Percentiles rank a stretch among this genome's conserved stretches.
phyloP scores from a whole-genome alignment of 2,113 vertebrate species.

The Neofelis nebulosa region DNA sequence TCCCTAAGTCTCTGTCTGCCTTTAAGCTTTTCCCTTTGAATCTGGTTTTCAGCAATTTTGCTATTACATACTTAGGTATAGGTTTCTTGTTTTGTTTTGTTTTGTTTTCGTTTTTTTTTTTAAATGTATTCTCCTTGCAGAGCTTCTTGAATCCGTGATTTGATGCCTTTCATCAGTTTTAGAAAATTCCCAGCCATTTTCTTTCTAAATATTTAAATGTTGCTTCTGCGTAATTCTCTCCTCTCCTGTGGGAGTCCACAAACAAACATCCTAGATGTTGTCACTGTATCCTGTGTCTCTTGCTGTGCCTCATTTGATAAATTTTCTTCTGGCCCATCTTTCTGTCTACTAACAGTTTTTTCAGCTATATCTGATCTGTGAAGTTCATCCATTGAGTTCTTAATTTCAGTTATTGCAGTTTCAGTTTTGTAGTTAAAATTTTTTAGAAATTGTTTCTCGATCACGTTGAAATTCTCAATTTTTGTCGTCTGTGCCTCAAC shows the following conservation, averaged over 20 bases:
- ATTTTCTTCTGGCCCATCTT: not conserved
- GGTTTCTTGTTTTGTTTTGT: not conserved
- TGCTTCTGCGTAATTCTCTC: not conserved
- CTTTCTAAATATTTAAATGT: not conserved
- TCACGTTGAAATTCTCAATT: not conserved
- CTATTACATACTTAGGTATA: not conserved
- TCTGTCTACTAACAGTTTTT: not conserved
- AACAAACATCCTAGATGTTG: not conserved
- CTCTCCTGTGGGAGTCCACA: not conserved
- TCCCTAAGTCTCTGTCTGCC: not conserved
- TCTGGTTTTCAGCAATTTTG: conserved; percentile 12
- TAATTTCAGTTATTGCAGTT: not conserved
- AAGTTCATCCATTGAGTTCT: not conserved
- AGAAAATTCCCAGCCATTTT: not conserved
- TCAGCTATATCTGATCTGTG: not conserved
- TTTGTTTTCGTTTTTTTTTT: not conserved
- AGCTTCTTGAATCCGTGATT: not conserved
- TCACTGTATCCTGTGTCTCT: not conserved
- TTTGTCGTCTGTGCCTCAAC: not conserved
- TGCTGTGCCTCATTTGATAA: not conserved
- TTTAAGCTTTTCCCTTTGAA: not conserved
- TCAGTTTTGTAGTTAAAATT: conserved; percentile 22
- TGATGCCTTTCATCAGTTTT: not conserved
- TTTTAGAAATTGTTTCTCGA: not conserved
- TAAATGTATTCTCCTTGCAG: not conserved